Evolutionary conservation across 2,797 vertebrate species (phyloP), one percentile per base, ranked within the genome.

Genomic region (Phalanger gymnotis): DNA sequence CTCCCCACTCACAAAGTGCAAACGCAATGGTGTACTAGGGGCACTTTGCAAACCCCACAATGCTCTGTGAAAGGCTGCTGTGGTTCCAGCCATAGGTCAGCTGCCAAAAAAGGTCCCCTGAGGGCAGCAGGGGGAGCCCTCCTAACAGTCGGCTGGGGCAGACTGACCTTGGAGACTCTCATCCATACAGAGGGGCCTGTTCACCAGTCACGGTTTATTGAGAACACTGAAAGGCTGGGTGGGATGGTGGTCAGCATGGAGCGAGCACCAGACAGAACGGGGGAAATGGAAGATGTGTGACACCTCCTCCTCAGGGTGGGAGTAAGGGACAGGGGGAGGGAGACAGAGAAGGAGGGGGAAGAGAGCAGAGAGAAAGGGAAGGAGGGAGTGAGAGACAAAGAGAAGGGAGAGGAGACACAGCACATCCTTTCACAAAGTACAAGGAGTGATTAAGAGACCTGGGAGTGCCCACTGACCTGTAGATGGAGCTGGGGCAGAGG

Each of bases 191-290:
- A 97, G 66, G n/a, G 92, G 92, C 96, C 97, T 96, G 52, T 97
- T 73, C 93, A 95, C 96, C 97, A 96, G 95, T 97, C 94, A 94
- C 1, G 25, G 55, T 98, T 98, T 97, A 98, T 97, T 97, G 94
- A 97, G 91, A 94, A 96, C 31, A 95, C 93, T 96, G 92, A 93
- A 90, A 61, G 92, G 92, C 91, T 0, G 0, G 91, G 19, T 27
- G 3, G 93, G 92, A 92, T 9, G 54, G 47, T 53, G 81, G 40
- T 92, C 92, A 34, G 90, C 94, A 94, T 95, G 92, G 90, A 96
- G 16, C 54, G 34, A 93, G 91, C 92, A 54, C 90, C 87, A 87
- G 28, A 31, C 0, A 91, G 47, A 57, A 61, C 28, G 87, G 58
- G 91, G 54, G 56, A 57, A 92, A 93, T 12, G 28, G 5, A 66